Conservation (phyloP, 2,888 invertebrate species). For the Drosophila atroscutellata region DNA sequence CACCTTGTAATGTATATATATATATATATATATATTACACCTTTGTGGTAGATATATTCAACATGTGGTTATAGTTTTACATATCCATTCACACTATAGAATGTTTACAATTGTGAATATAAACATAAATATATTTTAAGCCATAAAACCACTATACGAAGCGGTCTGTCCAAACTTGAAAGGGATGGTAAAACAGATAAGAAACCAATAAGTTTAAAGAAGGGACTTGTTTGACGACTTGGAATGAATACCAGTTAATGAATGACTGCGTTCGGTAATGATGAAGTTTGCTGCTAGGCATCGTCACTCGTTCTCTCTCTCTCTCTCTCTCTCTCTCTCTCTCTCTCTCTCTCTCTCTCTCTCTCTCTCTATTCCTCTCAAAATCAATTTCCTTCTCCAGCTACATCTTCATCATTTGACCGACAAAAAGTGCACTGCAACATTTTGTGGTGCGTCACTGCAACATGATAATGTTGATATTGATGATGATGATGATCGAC, state of each 20-base stretch:
- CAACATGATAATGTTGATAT: slow-evolving; percentile 27
- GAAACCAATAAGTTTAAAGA: not conserved
- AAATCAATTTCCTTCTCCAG: not conserved
- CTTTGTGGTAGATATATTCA: too few species aligned
- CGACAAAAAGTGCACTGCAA: slow-evolving; percentile 33
- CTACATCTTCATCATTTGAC: slow-evolving; percentile 1
- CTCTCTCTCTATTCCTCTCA: not conserved
- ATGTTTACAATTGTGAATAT: not conserved
- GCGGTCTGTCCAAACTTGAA: not conserved
- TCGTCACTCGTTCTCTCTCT: not conserved
- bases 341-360: not conserved
- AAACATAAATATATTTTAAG: not conserved
- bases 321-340: not conserved
- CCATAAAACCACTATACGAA: not conserved
- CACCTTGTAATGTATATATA: not conserved
- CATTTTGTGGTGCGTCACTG: slow-evolving; percentile 45
- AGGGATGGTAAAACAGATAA: not conserved
- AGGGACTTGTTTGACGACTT: not conserved
- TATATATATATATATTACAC: not conserved
- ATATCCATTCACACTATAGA: not conserved
- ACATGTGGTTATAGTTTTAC: too few species aligned
- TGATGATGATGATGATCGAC: slow-evolving; percentile 12
- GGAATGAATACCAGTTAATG: not conserved
- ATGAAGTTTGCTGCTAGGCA: not conserved
- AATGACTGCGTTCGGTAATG: not conserved